phyloP scores from a whole-genome alignment of 2,113 vertebrate species.

The Myanophis thanlyinensis region DNA sequence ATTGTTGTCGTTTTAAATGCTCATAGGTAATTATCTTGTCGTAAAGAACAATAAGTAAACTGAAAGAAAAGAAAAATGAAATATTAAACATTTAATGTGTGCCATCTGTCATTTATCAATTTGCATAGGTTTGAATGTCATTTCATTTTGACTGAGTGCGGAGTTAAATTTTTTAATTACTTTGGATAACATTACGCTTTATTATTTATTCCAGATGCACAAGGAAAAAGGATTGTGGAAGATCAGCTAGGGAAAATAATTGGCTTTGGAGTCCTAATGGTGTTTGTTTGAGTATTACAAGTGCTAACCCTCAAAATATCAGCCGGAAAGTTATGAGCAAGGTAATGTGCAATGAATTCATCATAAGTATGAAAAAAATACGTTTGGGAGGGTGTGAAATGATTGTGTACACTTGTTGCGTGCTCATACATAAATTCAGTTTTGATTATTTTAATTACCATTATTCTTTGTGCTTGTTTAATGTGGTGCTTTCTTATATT shows the following conservation, averaged over 20 bases:
- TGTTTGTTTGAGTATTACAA: constrained; percentile 77
- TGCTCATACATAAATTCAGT: neutral
- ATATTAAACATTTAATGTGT: constrained; percentile 32
- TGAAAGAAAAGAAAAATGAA: constrained; percentile 2
- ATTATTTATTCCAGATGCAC: constrained; percentile 76
- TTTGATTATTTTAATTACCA: neutral
- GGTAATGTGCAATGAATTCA: constrained; percentile 43
- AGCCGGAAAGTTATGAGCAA: constrained; percentile 76
- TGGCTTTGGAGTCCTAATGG: constrained; percentile 90
- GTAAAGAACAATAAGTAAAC: constrained; percentile 16
- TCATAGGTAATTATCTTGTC: neutral
- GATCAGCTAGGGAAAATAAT: constrained; percentile 72
- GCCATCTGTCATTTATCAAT: neutral
- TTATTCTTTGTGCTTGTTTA: neutral
- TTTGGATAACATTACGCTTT: constrained; percentile 4
- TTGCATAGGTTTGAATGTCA: neutral
- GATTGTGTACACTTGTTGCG: neutral
- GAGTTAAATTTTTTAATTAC: constrained; percentile 8
- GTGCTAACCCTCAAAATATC: constrained; percentile 81
- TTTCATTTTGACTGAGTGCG: neutral
- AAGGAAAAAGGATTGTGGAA: constrained; percentile 77
- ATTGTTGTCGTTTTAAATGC: constrained; percentile 20
- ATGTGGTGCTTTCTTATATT: neutral
- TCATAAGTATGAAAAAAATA: neutral
- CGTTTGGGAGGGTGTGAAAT: neutral